These are phyloP conservation scores for Atractosteus spatula DNA, from an alignment of 2,113 vertebrate species.

Conservation along the genomic window DNA sequence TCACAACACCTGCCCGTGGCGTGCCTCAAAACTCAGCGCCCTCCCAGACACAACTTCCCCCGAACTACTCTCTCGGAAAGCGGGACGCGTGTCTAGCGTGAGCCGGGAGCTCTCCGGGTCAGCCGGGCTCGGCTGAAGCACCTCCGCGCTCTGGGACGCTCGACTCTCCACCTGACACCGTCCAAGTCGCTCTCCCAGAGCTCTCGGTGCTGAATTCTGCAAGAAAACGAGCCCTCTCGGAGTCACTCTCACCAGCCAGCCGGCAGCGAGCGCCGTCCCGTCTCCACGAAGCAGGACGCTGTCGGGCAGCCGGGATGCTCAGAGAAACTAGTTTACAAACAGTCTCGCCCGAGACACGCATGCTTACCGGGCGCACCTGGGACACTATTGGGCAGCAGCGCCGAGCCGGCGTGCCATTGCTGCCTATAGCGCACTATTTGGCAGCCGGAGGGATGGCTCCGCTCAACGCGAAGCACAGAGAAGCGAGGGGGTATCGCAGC, in stretches of 20 bases:
- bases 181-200: constrained; percentile 71
- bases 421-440: constrained; percentile 43
- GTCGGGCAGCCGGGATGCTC: too few species aligned
- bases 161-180: constrained; percentile 22
- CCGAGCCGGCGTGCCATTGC: constrained; percentile 47
- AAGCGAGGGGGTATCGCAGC: constrained; percentile 40
- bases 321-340: neutral
- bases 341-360: constrained; percentile 15
- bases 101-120: too few species aligned
- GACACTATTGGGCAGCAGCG: constrained; percentile 53
- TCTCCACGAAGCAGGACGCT: too few species aligned
- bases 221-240: too few species aligned
- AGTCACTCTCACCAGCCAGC: too few species aligned
- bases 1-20: constrained; percentile 4
- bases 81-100: too few species aligned
- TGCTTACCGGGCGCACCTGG: constrained; percentile 41
- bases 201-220: constrained; percentile 67
- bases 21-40: neutral
- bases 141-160: too few species aligned
- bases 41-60: too few species aligned
- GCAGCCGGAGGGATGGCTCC: constrained; percentile 54
- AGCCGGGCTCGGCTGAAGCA: too few species aligned
- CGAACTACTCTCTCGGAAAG: too few species aligned
- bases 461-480: constrained; percentile 47
- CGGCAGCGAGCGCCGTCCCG: too few species aligned